Conservation (phyloP, 2,888 invertebrate species). For the Shargacucullia verbasci region DNA sequence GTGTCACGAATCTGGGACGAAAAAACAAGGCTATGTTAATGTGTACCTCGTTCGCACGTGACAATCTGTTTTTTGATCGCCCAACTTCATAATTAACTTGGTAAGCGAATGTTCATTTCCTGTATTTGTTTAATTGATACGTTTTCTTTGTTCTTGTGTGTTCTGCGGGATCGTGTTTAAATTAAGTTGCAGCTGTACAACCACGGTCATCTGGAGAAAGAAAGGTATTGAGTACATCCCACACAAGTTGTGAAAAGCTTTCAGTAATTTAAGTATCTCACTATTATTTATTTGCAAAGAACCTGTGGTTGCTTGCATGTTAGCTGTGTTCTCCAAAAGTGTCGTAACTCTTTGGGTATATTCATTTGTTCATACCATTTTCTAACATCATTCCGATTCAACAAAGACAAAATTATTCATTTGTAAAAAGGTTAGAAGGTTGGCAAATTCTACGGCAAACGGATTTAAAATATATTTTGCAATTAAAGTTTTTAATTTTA, state of each 20-base stretch:
- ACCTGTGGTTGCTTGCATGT: too few relatives aligned
- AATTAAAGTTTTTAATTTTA: too few relatives aligned
- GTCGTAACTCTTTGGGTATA: too few relatives aligned
- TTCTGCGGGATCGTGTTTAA: slow-evolving; percentile 31
- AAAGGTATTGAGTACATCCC: slow-evolving; percentile 29
- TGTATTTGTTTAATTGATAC: slow-evolving; percentile 59
- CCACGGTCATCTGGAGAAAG: slow-evolving; percentile 1
- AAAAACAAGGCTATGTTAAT: slow-evolving; percentile 87
- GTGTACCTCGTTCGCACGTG: slow-evolving; percentile 80
- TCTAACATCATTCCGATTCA: too few relatives aligned
- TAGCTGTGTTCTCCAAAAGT: too few relatives aligned
- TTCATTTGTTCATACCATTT: too few relatives aligned
- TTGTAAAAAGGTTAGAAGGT: too few relatives aligned
- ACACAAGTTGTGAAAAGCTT: slow-evolving; percentile 32
- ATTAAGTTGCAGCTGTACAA: slow-evolving; percentile 28
- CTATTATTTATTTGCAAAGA: not conserved
- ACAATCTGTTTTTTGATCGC: slow-evolving; percentile 76
- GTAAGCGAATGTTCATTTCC: slow-evolving; percentile 62
- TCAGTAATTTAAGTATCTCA: not conserved
- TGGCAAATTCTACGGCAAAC: too few relatives aligned
- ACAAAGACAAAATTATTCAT: too few relatives aligned
- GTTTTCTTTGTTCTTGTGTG: slow-evolving; percentile 54
- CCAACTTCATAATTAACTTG: slow-evolving; percentile 65
- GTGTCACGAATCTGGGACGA: slow-evolving; percentile 85
- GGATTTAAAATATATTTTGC: too few relatives aligned